These are phyloP conservation scores for Zoanthus sansibaricus DNA, from an alignment of 92 coral and sea anemone species.

Conservation along the genomic window DNA sequence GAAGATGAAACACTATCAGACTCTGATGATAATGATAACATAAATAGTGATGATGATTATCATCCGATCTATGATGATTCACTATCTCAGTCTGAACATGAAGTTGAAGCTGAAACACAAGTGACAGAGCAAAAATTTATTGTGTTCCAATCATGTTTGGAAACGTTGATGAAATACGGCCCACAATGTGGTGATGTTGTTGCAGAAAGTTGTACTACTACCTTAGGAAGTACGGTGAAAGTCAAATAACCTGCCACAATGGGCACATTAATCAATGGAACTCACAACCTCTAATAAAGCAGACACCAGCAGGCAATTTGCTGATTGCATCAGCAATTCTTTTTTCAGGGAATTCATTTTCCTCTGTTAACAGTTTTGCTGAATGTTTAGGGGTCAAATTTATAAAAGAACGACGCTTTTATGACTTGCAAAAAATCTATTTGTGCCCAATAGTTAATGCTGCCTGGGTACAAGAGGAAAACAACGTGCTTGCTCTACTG, in stretches of 20 bases:
- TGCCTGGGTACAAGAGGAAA: constrained; percentile 44
- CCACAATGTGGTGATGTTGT: constrained; percentile 38
- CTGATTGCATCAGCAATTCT: constrained; percentile 42
- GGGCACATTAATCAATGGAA: constrained; percentile 42
- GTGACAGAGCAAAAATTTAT: constrained; percentile 36
- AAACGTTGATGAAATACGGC: constrained; percentile 39
- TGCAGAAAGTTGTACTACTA: constrained; percentile 7
- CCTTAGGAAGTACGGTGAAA: constrained; percentile 32
- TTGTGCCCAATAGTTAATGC: constrained; percentile 35
- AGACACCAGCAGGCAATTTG: constrained; percentile 54
- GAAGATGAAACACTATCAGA: constrained; percentile 9
- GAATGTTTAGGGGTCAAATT: constrained; percentile 38
- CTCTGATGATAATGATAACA: neutral
- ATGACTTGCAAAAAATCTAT: constrained; percentile 33
- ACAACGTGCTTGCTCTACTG: constrained; percentile 16
- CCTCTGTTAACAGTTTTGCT: constrained; percentile 40
- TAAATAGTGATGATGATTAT: constrained; percentile 22
- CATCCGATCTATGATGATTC: neutral
- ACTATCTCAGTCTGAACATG: constrained; percentile 15
- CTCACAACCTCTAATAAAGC: constrained; percentile 42
- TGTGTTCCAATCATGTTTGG: constrained; percentile 37
- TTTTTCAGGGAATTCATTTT: constrained; percentile 50
- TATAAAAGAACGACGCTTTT: constrained; percentile 30
- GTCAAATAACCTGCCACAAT: constrained; percentile 33
- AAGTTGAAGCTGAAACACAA: constrained; percentile 21